phyloP scores from a whole-genome alignment of 2,113 vertebrate genomes.

The Istiophorus platypterus region DNA sequence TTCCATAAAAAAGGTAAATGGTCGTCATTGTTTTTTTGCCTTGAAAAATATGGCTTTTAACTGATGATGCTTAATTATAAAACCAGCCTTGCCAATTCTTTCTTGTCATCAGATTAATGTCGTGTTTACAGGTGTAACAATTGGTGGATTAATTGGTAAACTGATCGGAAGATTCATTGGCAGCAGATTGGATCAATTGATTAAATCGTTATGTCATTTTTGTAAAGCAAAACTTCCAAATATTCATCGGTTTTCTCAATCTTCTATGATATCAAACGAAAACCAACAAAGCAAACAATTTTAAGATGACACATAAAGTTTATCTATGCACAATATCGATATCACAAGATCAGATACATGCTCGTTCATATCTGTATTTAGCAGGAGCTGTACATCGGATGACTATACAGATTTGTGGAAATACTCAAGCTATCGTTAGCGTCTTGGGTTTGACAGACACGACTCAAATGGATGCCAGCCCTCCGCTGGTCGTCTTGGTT shows the following conservation, averaged over 20 bases:
- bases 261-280: not conserved
- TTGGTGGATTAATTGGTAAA: not conserved
- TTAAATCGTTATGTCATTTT: no score
- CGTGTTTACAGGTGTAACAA: not conserved
- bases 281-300: no score
- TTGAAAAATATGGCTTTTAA: not conserved
- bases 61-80: not conserved
- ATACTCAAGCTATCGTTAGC: not conserved
- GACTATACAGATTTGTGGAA: conserved; percentile 36
- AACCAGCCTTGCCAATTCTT: not conserved
- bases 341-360: not conserved
- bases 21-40: not conserved
- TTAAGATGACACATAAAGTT: not conserved
- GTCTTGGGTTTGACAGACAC: conserved; percentile 20
- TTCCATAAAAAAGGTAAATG: conserved; percentile 70
- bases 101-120: not conserved
- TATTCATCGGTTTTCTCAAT: not conserved
- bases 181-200: not conserved
- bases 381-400: conserved; percentile 43
- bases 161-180: no score
- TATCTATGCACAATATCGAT: not conserved
- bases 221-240: no score
- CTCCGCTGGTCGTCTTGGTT: not conserved
- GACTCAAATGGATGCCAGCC: conserved; percentile 18
- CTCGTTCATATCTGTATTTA: not conserved